Evolutionary conservation across 2,797 vertebrate genomes (phyloP), one percentile per base, ranked within the genome.

Genomic region (Vespertilio murinus): DNA sequence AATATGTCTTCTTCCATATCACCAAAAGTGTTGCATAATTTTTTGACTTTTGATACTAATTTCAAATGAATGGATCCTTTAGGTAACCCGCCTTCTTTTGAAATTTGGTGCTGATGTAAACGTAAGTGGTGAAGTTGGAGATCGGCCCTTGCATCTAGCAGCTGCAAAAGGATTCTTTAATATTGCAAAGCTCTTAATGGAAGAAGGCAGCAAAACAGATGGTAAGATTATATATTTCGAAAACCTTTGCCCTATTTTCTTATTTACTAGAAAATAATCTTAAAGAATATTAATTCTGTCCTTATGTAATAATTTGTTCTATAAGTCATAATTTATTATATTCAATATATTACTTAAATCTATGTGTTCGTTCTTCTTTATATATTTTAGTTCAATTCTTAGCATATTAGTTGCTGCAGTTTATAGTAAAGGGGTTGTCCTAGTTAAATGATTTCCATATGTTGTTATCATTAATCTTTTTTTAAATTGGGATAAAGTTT

Each of bases 101-200:
- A 99, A 99, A 97, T 99, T 99, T 1, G 99, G 99, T 4, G 99
- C 99, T 0, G 99, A 99, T 88, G 99, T 99, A 94, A 99, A 99
- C 7, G 98, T 98, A 0, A 99, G 98, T 3, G 99, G 99, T 23
- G 99, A 99, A 97, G 99, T 99, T 16, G 99, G 99, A 4, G 99
- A 99, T 93, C 98, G 98, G 33, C 99, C 99, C 0, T 98, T 99
- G 69, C 99, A 99, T 42, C 97, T 99, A 86, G 99, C 99, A n/a
- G 99, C 99, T 47, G 99, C 99, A 87, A 99, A 99, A 97, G 99
- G 99, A 77, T 99, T 98, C 96, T 98, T 99, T 70, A 97, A 93
- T 75, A 98, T 99, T 78, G 97, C 98, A 47, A 99, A 99, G 92
- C 98, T 99, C 85, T 96, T 99, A 97, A 97, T 99, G 98, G 99